Conservation (phyloP, 2,113 vertebrate species). For the Mesitornis unicolor region DNA sequence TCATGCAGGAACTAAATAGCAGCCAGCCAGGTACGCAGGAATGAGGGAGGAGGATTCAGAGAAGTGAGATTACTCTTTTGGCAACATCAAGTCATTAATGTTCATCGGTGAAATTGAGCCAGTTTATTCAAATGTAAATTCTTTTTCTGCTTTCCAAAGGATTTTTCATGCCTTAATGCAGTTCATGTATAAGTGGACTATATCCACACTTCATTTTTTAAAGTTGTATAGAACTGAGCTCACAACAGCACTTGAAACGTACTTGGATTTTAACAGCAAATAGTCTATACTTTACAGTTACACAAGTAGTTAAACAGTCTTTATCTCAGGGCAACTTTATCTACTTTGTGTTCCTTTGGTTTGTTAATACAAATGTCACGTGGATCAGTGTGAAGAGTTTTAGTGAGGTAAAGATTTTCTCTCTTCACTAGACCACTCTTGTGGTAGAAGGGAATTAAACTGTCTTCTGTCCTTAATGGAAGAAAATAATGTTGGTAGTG, state of each 20-base stretch:
- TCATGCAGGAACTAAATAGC: neutral
- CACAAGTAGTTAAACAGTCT: neutral
- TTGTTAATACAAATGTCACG: neutral
- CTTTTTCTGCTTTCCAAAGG: neutral
- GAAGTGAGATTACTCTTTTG: neutral
- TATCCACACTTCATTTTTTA: neutral
- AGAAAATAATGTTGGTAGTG: neutral
- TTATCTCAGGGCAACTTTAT: neutral
- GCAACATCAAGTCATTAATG: neutral
- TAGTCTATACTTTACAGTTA: neutral
- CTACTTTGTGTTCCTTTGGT: neutral
- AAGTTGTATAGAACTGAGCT: neutral
- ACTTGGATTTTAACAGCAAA: neutral
- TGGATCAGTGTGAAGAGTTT: neutral
- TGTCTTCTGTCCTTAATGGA: neutral
- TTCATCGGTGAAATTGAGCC: neutral
- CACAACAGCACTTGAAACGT: neutral
- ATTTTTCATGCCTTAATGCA: neutral
- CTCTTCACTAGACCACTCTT: neutral
- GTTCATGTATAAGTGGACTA: neutral
- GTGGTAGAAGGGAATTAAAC: neutral
- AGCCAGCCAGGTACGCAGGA: neutral
- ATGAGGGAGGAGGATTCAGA: neutral
- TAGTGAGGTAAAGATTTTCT: neutral
- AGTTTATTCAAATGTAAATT: neutral